Conservation (phyloP, 2,113 vertebrate genomes). For the Thinocorus orbignyianus region DNA sequence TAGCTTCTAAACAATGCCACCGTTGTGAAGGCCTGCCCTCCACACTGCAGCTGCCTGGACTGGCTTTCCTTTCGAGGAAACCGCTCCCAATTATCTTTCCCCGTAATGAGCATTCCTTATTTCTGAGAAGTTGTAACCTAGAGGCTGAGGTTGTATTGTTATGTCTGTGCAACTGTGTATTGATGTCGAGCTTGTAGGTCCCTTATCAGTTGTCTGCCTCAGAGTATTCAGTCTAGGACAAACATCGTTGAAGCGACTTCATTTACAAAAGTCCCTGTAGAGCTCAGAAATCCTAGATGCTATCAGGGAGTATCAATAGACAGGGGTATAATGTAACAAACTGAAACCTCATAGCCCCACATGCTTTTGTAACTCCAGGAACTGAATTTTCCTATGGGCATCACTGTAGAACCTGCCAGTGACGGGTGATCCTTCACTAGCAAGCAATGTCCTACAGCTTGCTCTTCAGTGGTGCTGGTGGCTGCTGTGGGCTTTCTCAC, state of each 20-base stretch:
- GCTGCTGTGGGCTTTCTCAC: background rate
- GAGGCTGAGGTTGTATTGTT: background rate
- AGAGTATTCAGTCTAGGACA: background rate
- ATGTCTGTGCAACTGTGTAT: slow-evolving; percentile 16
- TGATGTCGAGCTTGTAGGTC: slow-evolving; percentile 49
- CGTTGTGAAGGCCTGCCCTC: background rate
- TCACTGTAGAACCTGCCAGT: background rate
- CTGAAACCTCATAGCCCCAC: slow-evolving; percentile 59
- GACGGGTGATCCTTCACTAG: background rate
- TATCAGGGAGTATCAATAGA: slow-evolving; percentile 33
- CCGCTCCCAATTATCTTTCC: background rate
- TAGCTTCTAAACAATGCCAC: background rate
- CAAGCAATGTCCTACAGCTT: background rate
- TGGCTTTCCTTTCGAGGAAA: slow-evolving; percentile 13
- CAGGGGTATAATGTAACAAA: slow-evolving; percentile 30
- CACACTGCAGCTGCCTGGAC: background rate
- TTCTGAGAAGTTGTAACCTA: slow-evolving; percentile 3
- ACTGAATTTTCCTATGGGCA: background rate
- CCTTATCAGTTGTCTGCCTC: slow-evolving; percentile 31
- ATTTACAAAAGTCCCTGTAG: slow-evolving; percentile 10
- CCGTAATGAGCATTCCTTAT: background rate
- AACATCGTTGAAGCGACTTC: background rate
- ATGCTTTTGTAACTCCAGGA: background rate
- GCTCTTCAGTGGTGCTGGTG: background rate
- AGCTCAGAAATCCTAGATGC: slow-evolving; percentile 53